phyloP scores from a whole-genome alignment of 2,888 invertebrate species.

The Orthonychiurus folsomi region DNA sequence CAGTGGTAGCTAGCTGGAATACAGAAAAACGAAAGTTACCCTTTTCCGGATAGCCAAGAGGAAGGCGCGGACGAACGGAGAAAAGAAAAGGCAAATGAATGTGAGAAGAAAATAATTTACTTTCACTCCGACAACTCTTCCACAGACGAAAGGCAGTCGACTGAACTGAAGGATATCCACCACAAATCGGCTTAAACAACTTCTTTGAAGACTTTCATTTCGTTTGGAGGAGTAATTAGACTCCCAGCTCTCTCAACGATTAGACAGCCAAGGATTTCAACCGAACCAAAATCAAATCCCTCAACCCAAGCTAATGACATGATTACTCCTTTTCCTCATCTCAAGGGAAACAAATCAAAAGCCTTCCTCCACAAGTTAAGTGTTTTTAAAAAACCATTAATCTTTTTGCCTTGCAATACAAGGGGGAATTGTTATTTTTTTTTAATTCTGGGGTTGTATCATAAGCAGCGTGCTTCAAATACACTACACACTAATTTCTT shows the following conservation, averaged over 20 bases:
- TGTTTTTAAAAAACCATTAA: neutral
- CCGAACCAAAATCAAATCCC: neutral
- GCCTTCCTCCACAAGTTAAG: neutral
- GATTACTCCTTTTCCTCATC: neutral
- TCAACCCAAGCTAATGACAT: neutral
- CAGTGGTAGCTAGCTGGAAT: too few species aligned
- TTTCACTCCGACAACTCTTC: constrained; percentile 4
- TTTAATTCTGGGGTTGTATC: too few species aligned
- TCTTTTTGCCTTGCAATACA: neutral
- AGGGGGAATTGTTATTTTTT: neutral
- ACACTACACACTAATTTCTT: too few species aligned
- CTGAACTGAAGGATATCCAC: constrained; percentile 15
- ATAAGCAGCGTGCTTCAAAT: too few species aligned
- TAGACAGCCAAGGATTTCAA: neutral
- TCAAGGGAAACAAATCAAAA: neutral
- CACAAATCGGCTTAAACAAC: constrained; percentile 19
- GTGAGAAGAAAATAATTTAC: constrained; percentile 16
- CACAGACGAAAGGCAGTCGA: constrained; percentile 4
- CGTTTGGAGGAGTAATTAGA: neutral
- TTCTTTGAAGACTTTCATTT: neutral
- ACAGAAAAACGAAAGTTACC: too few species aligned
- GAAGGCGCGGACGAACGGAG: constrained; percentile 3
- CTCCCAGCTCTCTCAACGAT: neutral
- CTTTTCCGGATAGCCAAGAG: neutral
- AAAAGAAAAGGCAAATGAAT: constrained; percentile 22